Conservation (phyloP, 2,113 vertebrate genomes). For the Myocastor coypus region DNA sequence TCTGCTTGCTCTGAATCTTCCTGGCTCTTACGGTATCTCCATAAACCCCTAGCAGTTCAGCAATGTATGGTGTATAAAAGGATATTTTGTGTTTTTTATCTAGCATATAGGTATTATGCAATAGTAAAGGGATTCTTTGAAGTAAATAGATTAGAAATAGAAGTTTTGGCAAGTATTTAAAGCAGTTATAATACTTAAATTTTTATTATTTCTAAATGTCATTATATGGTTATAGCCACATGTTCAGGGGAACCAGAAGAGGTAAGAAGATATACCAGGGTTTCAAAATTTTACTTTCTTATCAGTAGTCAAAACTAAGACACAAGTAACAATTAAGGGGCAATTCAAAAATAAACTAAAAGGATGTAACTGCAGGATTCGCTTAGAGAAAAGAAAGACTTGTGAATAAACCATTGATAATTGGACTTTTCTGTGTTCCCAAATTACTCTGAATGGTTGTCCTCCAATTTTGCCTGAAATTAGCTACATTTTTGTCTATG, state of each 20-base stretch:
- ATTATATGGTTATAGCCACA: background rate
- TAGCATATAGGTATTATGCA: background rate
- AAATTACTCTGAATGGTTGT: background rate
- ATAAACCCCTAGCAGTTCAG: background rate
- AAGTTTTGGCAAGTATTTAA: background rate
- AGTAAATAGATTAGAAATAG: background rate
- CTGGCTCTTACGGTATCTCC: background rate
- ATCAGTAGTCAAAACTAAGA: background rate
- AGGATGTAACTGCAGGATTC: background rate
- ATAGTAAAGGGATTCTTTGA: background rate
- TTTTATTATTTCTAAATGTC: background rate
- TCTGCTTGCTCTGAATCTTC: background rate
- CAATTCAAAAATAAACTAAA: background rate
- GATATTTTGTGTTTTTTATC: background rate
- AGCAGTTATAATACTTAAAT: background rate
- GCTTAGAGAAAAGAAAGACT: background rate
- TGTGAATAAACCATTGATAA: background rate
- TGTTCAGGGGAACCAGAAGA: background rate
- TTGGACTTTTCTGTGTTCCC: background rate
- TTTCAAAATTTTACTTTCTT: background rate
- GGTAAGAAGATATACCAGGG: background rate
- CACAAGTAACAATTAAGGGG: background rate
- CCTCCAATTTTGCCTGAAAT: background rate
- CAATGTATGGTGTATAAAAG: background rate
- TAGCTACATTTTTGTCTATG: background rate